phyloP scores from a whole-genome alignment of 2,888 invertebrate species.

The Apotomis betuletana region DNA sequence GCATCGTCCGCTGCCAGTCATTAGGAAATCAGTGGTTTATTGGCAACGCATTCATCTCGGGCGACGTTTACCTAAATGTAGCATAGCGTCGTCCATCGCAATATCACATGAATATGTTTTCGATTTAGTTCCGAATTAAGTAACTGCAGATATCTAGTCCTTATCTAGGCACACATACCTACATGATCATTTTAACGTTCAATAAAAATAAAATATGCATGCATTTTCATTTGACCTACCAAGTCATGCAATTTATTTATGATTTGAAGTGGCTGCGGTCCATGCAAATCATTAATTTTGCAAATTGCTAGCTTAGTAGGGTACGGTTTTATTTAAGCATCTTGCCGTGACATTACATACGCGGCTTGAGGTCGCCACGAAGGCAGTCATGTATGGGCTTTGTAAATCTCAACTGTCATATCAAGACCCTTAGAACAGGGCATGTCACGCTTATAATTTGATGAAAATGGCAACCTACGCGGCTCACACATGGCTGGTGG shows the following conservation, averaged over 20 bases:
- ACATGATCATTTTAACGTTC: not conserved
- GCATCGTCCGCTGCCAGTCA: constrained; percentile 49
- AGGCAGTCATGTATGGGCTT: constrained; percentile 64
- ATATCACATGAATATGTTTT: constrained; percentile 44
- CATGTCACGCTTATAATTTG: not conserved
- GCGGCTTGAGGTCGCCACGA: constrained; percentile 65
- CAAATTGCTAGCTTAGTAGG: constrained; percentile 53
- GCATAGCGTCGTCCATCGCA: constrained; percentile 47
- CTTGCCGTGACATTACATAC: constrained; percentile 73
- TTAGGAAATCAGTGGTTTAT: constrained; percentile 59
- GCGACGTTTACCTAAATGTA: constrained; percentile 51
- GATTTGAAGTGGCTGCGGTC: not conserved
- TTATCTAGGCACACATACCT: not conserved
- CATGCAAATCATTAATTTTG: constrained; percentile 46
- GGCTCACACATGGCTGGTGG: constrained; percentile 28
- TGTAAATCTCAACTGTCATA: constrained; percentile 24
- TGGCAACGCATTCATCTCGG: constrained; percentile 52
- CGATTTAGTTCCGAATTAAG: constrained; percentile 17
- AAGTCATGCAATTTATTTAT: not conserved
- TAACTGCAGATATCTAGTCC: not conserved
- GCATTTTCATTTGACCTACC: not conserved
- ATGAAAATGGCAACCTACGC: not conserved
- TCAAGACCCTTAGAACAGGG: constrained; percentile 13
- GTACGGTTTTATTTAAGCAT: constrained; percentile 48
- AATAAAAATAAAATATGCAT: too few relatives aligned